Conservation (phyloP, 2,113 vertebrate genomes). For the Sclerurus mexicanus region DNA sequence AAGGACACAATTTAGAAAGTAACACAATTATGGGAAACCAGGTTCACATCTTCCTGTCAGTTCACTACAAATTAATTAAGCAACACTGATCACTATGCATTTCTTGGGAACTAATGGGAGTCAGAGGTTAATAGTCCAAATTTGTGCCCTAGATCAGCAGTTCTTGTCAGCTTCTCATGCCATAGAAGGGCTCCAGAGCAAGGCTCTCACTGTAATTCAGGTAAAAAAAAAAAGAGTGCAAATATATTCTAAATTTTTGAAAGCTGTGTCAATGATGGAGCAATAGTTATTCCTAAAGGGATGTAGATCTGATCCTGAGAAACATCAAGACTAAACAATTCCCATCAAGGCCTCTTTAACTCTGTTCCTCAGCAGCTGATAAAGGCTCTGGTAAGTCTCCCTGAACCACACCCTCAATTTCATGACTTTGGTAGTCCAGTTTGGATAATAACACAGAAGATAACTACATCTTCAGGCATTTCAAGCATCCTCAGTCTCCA, state of each 20-base stretch:
- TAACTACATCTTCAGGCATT: background rate
- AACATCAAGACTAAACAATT: background rate
- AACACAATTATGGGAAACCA: constrained; percentile 12
- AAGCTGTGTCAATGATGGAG: background rate
- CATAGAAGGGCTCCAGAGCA: background rate
- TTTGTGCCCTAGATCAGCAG: background rate
- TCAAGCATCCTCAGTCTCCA: background rate
- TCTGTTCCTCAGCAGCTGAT: background rate
- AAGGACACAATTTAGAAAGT: constrained; percentile 10
- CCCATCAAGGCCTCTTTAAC: background rate
- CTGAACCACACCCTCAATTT: background rate
- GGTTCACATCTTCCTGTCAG: background rate
- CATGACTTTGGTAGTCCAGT: background rate
- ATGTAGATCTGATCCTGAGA: background rate
- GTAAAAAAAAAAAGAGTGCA: background rate
- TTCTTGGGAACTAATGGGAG: background rate
- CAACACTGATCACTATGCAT: background rate
- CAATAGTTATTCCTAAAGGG: background rate
- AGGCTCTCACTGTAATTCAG: background rate
- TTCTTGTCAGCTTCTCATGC: background rate
- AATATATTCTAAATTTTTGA: background rate
- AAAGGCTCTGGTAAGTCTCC: background rate
- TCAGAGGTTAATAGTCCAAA: background rate
- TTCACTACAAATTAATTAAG: constrained; percentile 24
- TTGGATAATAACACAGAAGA: background rate